phyloP scores from a whole-genome alignment of 1,140 invertebrate genomes.

The Drosophila simulans region DNA sequence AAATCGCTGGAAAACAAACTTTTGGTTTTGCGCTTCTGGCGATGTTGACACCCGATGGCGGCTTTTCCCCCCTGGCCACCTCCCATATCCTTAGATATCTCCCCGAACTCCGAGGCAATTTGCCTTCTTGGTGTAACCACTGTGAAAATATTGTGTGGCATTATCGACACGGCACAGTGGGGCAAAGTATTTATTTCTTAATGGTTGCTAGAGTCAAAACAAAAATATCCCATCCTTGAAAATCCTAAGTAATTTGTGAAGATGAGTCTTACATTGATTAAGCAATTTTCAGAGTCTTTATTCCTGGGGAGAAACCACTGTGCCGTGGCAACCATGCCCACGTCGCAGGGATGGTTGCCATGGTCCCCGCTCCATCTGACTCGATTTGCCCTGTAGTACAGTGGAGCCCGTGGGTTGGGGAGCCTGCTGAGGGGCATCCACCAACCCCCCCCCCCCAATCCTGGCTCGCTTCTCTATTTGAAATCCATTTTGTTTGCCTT shows the following conservation, averaged over 20 bases:
- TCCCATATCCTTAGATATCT: slow-evolving; percentile 1
- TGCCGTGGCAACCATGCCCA: slow-evolving; percentile 66
- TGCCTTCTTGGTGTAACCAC: slow-evolving; percentile 70
- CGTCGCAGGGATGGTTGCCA: slow-evolving; percentile 29
- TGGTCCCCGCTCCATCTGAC: slow-evolving; percentile 16
- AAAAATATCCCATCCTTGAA: too few relatives aligned
- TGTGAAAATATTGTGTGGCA: slow-evolving; percentile 74
- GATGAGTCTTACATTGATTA: too few relatives aligned
- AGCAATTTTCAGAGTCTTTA: too few relatives aligned
- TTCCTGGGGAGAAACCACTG: slow-evolving; percentile 1
- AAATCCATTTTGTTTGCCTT: slow-evolving; percentile 84
- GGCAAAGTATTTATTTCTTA: too few relatives aligned
- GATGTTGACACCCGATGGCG: slow-evolving; percentile 75
- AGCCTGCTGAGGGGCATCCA: slow-evolving; percentile 20
- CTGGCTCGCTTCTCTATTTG: slow-evolving; percentile 70
- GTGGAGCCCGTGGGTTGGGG: slow-evolving; percentile 9
- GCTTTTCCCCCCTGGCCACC: slow-evolving; percentile 25
- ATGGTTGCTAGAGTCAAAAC: neutral
- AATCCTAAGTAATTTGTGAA: too few relatives aligned
- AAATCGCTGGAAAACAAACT: slow-evolving; percentile 57
- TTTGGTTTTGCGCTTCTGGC: slow-evolving; percentile 52
- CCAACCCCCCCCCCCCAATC: slow-evolving; percentile 30
- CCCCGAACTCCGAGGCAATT: slow-evolving; percentile 11
- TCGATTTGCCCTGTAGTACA: slow-evolving; percentile 23
- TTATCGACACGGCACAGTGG: slow-evolving; percentile 61